phyloP scores from a whole-genome alignment of 2,113 vertebrate genomes.

The Parotia lawesii region DNA sequence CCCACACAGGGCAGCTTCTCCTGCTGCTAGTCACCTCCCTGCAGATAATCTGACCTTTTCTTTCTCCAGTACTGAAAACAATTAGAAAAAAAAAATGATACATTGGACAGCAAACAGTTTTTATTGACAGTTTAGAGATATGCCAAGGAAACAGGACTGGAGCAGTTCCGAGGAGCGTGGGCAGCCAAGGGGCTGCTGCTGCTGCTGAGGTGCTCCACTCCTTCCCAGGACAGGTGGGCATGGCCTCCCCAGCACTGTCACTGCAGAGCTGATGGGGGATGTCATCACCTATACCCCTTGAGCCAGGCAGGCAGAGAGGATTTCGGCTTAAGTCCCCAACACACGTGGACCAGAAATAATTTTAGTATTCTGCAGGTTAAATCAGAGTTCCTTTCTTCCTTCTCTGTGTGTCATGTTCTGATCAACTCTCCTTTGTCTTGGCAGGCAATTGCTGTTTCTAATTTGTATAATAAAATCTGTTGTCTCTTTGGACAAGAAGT shows the following conservation, averaged over 20 bases:
- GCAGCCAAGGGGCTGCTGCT: not conserved
- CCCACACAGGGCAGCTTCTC: not conserved
- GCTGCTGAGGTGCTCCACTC: not conserved
- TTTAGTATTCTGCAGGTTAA: conserved; percentile 8
- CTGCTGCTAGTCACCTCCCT: not conserved
- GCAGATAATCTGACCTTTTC: not conserved
- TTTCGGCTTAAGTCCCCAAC: not conserved
- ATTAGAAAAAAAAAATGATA: not conserved
- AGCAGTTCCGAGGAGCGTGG: not conserved
- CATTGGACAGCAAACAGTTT: not conserved
- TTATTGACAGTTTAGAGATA: not conserved
- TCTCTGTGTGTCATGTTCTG: not conserved
- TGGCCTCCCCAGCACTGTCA: rapidly evolving
- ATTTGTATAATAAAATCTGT: conserved; percentile 42
- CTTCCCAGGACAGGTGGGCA: not conserved
- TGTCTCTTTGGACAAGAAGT: conserved; percentile 36
- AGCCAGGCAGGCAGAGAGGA: not conserved
- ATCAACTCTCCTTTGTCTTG: not conserved
- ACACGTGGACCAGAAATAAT: not conserved
- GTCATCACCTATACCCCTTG: rapidly evolving
- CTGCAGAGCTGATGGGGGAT: not conserved
- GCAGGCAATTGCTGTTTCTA: not conserved
- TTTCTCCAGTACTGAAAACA: not conserved
- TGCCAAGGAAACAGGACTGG: not conserved
- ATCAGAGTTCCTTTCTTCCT: not conserved